Evolutionary conservation across 2,113 vertebrate genomes (phyloP).

Genomic region (Plectropomus leopardus): DNA sequence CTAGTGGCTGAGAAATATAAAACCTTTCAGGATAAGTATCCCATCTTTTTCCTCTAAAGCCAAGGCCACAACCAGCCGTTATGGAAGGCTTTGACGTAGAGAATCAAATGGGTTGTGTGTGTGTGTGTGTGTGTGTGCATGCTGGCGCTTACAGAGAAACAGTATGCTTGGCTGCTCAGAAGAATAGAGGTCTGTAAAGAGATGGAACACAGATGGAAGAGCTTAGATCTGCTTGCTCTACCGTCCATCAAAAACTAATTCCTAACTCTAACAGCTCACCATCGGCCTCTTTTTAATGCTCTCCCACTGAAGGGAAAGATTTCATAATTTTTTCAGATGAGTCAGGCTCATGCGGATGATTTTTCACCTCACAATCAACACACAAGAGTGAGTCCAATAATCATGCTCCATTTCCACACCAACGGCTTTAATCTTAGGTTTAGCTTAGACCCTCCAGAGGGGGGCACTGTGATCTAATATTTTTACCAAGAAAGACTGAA

Average conservation of each 20-base stretch:
- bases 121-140: constrained; percentile 9
- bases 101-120: constrained; percentile 2
- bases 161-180: constrained; percentile 23
- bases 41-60: constrained; percentile 19
- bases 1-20: constrained; percentile 54
- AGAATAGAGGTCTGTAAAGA: constrained; percentile 22
- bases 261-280: background rate
- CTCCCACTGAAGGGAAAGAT: background rate
- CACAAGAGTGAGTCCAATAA: constrained; percentile 1
- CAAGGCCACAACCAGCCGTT: constrained; percentile 39
- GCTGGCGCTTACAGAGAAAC: constrained; percentile 22
- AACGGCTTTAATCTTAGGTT: background rate
- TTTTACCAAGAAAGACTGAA: background rate
- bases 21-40: constrained; percentile 35
- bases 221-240: constrained; percentile 32
- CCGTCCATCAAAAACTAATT: constrained; percentile 4
- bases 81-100: constrained; percentile 22
- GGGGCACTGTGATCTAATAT: constrained; percentile 64
- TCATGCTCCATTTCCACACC: constrained; percentile 8
- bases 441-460: constrained; percentile 45
- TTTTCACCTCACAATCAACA: constrained; percentile 2
- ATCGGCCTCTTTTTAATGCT: background rate
- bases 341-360: background rate
- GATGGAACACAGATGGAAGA: constrained; percentile 38
- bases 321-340: background rate